Evolutionary conservation across 2,113 vertebrate species (phyloP).

Genomic region (Nyctereutes procyonoides): DNA sequence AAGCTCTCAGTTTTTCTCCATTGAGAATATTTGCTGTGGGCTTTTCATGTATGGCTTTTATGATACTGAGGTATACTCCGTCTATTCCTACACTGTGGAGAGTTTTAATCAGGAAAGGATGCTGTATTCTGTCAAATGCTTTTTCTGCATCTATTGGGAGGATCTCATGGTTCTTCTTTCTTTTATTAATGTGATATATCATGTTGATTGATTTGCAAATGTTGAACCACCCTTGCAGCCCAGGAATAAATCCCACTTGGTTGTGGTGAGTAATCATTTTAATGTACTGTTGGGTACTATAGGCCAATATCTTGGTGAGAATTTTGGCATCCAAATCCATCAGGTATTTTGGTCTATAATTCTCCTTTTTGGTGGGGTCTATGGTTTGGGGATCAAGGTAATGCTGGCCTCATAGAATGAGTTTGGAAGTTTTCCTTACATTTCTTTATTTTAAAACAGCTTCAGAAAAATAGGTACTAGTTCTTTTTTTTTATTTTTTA

Average conservation of each 20-base stretch:
- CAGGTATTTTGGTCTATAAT: background rate
- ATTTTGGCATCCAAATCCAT: background rate
- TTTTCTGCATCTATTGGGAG: background rate
- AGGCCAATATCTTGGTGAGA: background rate
- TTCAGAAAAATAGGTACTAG: background rate
- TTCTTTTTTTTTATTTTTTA: too few relatives aligned
- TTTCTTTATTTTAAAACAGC: background rate
- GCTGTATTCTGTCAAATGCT: background rate
- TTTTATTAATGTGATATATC: background rate
- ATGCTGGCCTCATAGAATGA: background rate
- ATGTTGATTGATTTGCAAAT: background rate
- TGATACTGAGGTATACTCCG: too few relatives aligned
- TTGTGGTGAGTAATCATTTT: background rate
- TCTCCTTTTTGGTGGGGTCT: background rate
- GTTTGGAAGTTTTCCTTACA: background rate
- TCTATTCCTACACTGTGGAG: too few relatives aligned
- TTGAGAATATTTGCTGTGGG: too few relatives aligned
- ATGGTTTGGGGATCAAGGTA: background rate
- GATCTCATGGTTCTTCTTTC: background rate
- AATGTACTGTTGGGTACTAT: background rate
- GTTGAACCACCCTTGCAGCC: background rate
- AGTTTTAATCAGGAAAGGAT: background rate
- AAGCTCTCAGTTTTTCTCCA: too few relatives aligned
- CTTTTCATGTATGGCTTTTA: too few relatives aligned
- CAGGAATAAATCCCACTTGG: background rate